Conservation (phyloP, 2,797 vertebrate genomes). For the Lophius americanus region DNA sequence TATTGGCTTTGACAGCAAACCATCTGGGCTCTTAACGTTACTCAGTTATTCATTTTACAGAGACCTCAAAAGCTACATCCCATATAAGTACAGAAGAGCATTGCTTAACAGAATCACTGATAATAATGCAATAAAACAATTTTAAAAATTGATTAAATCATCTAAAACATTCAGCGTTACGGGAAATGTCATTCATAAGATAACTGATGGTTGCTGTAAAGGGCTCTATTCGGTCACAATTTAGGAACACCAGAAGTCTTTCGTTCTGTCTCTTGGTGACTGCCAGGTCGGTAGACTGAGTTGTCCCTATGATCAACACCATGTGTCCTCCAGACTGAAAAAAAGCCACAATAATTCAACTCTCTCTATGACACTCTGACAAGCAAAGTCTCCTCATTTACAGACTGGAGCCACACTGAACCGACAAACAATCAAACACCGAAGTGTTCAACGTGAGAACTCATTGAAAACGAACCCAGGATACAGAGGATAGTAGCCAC, state of each 20-base stretch:
- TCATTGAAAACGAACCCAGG: slow-evolving; percentile 17
- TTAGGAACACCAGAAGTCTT: slow-evolving; percentile 60
- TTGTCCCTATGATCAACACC: slow-evolving; percentile 70
- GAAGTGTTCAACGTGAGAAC: slow-evolving; percentile 9
- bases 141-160: not conserved
- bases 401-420: slow-evolving; percentile 21
- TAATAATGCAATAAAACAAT: too few relatives aligned
- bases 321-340: slow-evolving; percentile 65
- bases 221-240: slow-evolving; percentile 48
- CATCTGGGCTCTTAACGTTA: slow-evolving; percentile 44
- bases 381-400: slow-evolving; percentile 23
- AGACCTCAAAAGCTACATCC: slow-evolving; percentile 36
- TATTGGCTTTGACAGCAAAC: slow-evolving; percentile 53
- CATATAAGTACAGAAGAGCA: too few relatives aligned
- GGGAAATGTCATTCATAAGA: slow-evolving; percentile 14
- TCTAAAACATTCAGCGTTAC: slow-evolving; percentile 9
- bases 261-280: slow-evolving; percentile 59
- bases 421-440: slow-evolving; percentile 4
- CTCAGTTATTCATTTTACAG: slow-evolving; percentile 65
- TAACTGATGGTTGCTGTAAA: slow-evolving; percentile 46
- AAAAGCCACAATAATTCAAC: slow-evolving; percentile 31
- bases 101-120: too few relatives aligned
- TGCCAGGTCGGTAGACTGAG: slow-evolving; percentile 59
- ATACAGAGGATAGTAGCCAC: slow-evolving; percentile 16
- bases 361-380: too few relatives aligned